Conservation (phyloP, 2,888 invertebrate species). For the Lacanobia wlatinum region DNA sequence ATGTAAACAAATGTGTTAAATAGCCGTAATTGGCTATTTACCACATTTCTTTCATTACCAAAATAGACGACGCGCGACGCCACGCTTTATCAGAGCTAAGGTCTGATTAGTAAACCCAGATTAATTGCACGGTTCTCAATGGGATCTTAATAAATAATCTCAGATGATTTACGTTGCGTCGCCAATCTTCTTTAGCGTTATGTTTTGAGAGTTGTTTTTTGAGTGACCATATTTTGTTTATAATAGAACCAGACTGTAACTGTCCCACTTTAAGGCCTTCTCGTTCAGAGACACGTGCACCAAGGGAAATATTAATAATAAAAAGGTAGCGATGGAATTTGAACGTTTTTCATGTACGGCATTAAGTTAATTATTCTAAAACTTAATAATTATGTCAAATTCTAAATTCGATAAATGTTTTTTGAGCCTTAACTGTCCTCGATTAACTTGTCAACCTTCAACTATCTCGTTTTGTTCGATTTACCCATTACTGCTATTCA, state of each 20-base stretch:
- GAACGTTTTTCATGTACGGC: too few species aligned
- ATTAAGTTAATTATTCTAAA: too few species aligned
- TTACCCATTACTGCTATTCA: neutral
- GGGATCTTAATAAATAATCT: neutral
- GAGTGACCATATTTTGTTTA: neutral
- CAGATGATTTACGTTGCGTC: neutral
- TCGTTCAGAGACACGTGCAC: neutral
- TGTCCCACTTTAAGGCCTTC: neutral
- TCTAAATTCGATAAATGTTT: neutral
- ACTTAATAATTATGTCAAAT: neutral
- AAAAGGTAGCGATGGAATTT: neutral
- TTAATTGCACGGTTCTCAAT: neutral
- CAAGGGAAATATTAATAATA: too few species aligned
- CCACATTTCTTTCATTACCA: neutral
- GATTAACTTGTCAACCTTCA: neutral
- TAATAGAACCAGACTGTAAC: neutral
- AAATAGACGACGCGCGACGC: neutral
- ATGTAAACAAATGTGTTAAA: neutral
- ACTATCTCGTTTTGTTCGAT: conserved; percentile 9
- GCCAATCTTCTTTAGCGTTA: neutral
- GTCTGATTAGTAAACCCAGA: neutral
- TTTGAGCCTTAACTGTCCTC: too few species aligned
- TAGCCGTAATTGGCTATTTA: neutral
- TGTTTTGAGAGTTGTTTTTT: neutral
- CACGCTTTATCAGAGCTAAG: neutral